Percentiles rank a stretch among this genome's conserved stretches.
These are phyloP conservation scores for Antheraea assamensis DNA, from an alignment of 2,888 invertebrate genomes.

Conservation along the genomic window DNA sequence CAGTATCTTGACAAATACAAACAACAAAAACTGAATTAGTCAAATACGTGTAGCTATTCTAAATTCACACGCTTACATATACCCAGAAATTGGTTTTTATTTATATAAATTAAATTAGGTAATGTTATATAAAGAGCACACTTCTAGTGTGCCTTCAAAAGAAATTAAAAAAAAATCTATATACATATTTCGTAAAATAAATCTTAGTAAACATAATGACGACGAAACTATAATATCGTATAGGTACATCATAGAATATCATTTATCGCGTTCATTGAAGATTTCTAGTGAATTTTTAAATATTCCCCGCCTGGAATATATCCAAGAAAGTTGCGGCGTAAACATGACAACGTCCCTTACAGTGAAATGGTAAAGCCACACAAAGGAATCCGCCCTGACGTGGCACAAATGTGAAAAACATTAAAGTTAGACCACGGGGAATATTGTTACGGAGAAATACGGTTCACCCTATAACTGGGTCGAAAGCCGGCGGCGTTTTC, in stretches of 20 bases:
- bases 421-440: conserved; percentile 41
- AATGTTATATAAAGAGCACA: background rate
- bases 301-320: conserved; percentile 57
- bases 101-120: background rate
- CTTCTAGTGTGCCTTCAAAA: background rate
- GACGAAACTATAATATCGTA: conserved; percentile 18
- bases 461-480: conserved; percentile 17
- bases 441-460: conserved; percentile 18
- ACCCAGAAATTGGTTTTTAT: too few species aligned
- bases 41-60: too few species aligned
- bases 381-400: conserved; percentile 32
- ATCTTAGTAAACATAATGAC: background rate
- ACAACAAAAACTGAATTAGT: too few species aligned
- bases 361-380: conserved; percentile 46
- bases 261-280: conserved; percentile 52
- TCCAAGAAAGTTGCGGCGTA: conserved; percentile 67
- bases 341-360: conserved; percentile 61
- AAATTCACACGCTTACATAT: too few species aligned
- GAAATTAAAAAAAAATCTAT: background rate
- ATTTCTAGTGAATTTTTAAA: conserved; percentile 55
- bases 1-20: too few species aligned
- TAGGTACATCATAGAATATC: conserved; percentile 40
- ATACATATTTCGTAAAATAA: background rate
- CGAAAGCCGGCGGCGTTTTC: conserved; percentile 19
- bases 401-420: conserved; percentile 41